These are phyloP conservation scores for Sebastes dallii DNA, from an alignment of 2,797 vertebrate species.

Conservation along the genomic window DNA sequence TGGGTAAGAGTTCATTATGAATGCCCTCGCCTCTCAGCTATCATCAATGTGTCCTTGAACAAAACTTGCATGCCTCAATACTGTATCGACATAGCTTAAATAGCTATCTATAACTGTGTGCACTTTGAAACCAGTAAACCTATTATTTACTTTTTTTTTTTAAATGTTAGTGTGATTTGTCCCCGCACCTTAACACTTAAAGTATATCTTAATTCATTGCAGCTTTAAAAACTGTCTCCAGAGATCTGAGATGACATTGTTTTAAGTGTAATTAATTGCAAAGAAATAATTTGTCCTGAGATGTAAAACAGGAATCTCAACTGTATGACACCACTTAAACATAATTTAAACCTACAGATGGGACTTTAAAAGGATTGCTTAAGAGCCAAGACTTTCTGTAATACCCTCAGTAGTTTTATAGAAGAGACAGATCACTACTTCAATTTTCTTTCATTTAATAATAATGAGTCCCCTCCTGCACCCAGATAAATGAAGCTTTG, in stretches of 20 bases:
- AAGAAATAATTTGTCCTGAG: not conserved
- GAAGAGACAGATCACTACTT: slow-evolving; percentile 27
- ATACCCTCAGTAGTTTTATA: slow-evolving; percentile 7
- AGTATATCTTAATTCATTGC: not conserved
- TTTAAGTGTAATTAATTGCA: not conserved
- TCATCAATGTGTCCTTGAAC: slow-evolving; percentile 23
- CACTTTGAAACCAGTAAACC: not conserved
- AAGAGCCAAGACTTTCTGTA: not conserved
- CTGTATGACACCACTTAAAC: not conserved
- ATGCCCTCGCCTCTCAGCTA: not conserved
- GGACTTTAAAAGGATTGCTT: not conserved
- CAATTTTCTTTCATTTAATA: slow-evolving; percentile 41
- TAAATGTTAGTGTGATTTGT: not conserved
- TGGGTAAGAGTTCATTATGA: slow-evolving; percentile 4
- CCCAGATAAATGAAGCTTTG: slow-evolving; percentile 40
- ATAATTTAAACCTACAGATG: slow-evolving; percentile 16
- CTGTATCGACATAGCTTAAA: not conserved
- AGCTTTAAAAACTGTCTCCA: not conserved
- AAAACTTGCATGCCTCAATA: not conserved
- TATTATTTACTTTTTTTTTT: not conserved
- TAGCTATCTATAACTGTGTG: not conserved
- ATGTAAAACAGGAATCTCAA: slow-evolving; percentile 2
- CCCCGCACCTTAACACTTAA: not conserved
- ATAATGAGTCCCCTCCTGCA: slow-evolving; percentile 35
- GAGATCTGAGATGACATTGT: not conserved